These are phyloP conservation scores for Cryptus armator DNA, from an alignment of 2,888 invertebrate genomes.

Conservation along the genomic window DNA sequence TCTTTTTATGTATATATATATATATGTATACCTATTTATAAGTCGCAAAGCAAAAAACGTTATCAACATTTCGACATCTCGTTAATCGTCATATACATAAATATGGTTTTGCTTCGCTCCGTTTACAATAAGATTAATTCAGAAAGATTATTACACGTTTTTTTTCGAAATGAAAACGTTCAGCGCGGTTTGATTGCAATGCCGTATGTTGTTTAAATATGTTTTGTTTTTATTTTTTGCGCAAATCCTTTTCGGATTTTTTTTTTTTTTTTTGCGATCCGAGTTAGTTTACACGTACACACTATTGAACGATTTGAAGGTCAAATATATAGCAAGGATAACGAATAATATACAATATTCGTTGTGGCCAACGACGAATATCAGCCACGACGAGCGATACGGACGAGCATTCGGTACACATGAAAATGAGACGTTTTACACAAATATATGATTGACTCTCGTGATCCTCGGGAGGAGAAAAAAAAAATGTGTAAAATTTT, in stretches of 20 bases:
- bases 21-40: conserved; percentile 76
- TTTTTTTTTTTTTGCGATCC: conserved; percentile 33
- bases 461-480: conserved; percentile 7
- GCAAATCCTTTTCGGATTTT: conserved; percentile 34
- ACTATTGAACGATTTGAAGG: conserved; percentile 32
- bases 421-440: conserved; percentile 30
- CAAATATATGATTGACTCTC: conserved; percentile 18
- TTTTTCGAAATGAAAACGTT: conserved; percentile 30
- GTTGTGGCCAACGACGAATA: conserved; percentile 22
- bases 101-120: conserved; percentile 34
- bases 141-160: conserved; percentile 24
- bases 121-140: conserved; percentile 46
- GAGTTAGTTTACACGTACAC: conserved; percentile 30
- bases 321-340: conserved; percentile 19
- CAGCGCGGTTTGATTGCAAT: conserved; percentile 58
- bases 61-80: conserved; percentile 72
- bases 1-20: conserved; percentile 48
- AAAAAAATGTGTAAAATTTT: background rate
- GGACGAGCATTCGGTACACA: conserved; percentile 43
- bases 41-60: conserved; percentile 79
- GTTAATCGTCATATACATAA: conserved; percentile 59
- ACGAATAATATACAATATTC: conserved; percentile 21
- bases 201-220: conserved; percentile 29
- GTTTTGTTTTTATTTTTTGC: conserved; percentile 19
- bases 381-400: conserved; percentile 27